These are phyloP conservation scores for Takifugu flavidus DNA, from an alignment of 2,113 vertebrate genomes.

Conservation along the genomic window DNA sequence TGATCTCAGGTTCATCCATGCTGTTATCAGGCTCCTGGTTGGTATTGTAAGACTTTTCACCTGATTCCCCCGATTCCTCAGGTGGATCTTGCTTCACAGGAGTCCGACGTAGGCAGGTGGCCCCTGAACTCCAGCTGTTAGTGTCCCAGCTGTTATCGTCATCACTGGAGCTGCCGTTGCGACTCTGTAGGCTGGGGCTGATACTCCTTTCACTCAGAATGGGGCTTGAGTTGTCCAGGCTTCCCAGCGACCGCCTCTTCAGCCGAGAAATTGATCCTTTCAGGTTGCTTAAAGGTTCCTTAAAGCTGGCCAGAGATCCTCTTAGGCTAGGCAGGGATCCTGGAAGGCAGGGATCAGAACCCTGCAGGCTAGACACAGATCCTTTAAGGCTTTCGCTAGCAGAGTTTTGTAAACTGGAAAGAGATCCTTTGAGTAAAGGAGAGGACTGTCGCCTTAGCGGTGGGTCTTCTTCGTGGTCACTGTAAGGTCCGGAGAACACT, in stretches of 20 bases:
- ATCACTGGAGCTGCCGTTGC: slow-evolving; percentile 69
- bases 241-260: slow-evolving; percentile 43
- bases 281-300: slow-evolving; percentile 45
- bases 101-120: slow-evolving; percentile 68
- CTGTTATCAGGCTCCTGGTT: slow-evolving; percentile 11
- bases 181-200: slow-evolving; percentile 55
- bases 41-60: slow-evolving; percentile 17
- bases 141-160: slow-evolving; percentile 79
- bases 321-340: slow-evolving; percentile 45
- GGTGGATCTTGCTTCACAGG: slow-evolving; percentile 68
- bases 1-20: slow-evolving; percentile 58
- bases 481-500: slow-evolving; percentile 65
- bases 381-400: slow-evolving; percentile 21
- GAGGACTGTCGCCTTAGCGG: slow-evolving; percentile 59
- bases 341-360: slow-evolving; percentile 34
- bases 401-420: slow-evolving; percentile 41
- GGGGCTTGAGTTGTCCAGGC: slow-evolving; percentile 43
- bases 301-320: slow-evolving; percentile 40
- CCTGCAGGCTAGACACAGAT: slow-evolving; percentile 40
- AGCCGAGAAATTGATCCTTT: slow-evolving; percentile 46
- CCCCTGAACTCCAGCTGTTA: slow-evolving; percentile 72
- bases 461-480: slow-evolving; percentile 65
- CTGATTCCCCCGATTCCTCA: slow-evolving; percentile 40
- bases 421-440: slow-evolving; percentile 61
- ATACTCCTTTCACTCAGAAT: slow-evolving; percentile 50